phyloP scores from a whole-genome alignment of 1,140 invertebrate species.

The Centruroides vittatus region DNA sequence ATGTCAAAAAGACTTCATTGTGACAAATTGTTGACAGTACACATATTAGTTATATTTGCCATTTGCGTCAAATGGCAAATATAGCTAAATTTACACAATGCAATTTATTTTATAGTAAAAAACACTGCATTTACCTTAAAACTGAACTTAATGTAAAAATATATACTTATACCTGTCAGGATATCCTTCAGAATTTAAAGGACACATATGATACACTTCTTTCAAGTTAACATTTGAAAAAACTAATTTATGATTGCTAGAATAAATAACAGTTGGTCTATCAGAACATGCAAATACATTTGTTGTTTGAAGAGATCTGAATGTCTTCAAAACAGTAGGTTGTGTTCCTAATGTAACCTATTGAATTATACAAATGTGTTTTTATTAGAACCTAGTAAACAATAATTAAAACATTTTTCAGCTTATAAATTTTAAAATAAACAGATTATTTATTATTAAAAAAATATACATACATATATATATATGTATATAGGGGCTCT shows the following conservation, averaged over 20 bases:
- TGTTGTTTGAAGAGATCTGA: constrained; percentile 77
- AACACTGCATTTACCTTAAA: too few relatives aligned
- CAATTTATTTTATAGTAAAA: too few relatives aligned
- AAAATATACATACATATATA: too few relatives aligned
- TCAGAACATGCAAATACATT: constrained; percentile 99
- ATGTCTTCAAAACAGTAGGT: constrained; percentile 83
- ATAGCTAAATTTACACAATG: too few relatives aligned
- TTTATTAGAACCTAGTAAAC: background rate
- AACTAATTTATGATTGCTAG: constrained; percentile 95
- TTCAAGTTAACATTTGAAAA: constrained; percentile 99
- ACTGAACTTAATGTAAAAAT: background rate
- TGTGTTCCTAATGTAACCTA: constrained; percentile 86
- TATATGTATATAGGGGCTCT: too few relatives aligned
- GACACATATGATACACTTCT: constrained; percentile 98
- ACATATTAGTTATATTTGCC: too few relatives aligned
- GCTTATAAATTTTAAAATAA: too few relatives aligned
- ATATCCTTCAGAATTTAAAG: constrained; percentile 84
- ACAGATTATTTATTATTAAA: too few relatives aligned
- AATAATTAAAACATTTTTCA: too few relatives aligned
- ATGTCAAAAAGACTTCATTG: too few relatives aligned
- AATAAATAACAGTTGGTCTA: constrained; percentile 95
- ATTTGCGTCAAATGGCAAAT: too few relatives aligned
- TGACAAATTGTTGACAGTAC: too few relatives aligned
- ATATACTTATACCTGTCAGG: constrained; percentile 53
- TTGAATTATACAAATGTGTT: constrained; percentile 1